Base-by-base conservation (phyloP, 2,797 vertebrate genomes). In the Gadopsis bispinosus region DNA sequence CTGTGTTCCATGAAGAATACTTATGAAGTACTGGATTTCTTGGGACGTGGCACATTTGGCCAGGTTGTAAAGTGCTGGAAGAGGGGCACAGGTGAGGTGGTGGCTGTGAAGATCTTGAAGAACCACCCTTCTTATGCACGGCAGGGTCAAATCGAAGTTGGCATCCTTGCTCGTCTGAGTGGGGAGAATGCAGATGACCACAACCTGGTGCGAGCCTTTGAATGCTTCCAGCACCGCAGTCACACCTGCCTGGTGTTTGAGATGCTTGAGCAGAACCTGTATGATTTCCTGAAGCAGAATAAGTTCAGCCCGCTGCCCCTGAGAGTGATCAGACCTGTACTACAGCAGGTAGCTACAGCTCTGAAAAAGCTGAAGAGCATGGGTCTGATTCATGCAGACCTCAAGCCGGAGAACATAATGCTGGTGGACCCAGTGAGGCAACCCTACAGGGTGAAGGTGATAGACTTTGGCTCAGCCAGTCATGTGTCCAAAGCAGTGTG, bases 51-150 rank as follows among this genome's bases (percentile, higher is more conserved):
- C 92, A 99, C 98, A 74, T 99, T 99, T 33, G 98, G 98, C 64
- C 98, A 99, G 93, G 98, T 99, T 11, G 98, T 99, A n/a, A 99
- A 99, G 93, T 99, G 98, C 95, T 99, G 98, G 98, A 99, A 99
- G 91, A 96, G 97, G 89, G 97, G 98, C 86, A 98, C 98, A 9
- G 96, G 96, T 11, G 98, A 99, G 86, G 96, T 99, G 0, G 98
- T 99, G 94, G 98, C 98, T 4, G 95, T 99, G 80, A 99, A 99
- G 94, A 99, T 99, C 92, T 82, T 99, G 90, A 99, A 99, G 94
- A 99, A 99, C 89, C 98, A 99, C 87, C 98, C 98, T 74, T 99
- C 98, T 0, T 99, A 99, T 5, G 98, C 97, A 48, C 96, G 98
- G 58, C 98, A 99, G 90, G 98, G 98, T 84, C 98, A 99, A 85